These are phyloP conservation scores for Dunckerocampus dactyliophorus DNA, from an alignment of 2,113 vertebrate species.

Conservation along the genomic window DNA sequence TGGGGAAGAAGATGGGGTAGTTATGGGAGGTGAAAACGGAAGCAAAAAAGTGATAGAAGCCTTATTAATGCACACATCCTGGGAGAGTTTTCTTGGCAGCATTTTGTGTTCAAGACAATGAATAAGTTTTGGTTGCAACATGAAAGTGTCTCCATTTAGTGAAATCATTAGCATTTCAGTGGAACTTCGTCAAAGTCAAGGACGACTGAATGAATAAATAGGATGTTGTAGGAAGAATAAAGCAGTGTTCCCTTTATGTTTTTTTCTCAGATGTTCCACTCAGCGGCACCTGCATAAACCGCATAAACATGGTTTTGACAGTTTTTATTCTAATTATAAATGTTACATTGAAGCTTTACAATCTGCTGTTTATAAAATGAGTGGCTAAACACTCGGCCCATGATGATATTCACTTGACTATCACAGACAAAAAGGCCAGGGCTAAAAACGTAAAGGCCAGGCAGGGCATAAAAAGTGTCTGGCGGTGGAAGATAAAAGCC, in stretches of 20 bases:
- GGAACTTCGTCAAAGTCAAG: slow-evolving; percentile 51
- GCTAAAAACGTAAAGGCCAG: slow-evolving; percentile 65
- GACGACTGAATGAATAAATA: slow-evolving; percentile 38
- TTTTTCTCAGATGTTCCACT: slow-evolving; percentile 44
- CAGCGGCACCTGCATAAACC: slow-evolving; percentile 30
- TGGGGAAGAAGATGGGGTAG: slow-evolving; percentile 7
- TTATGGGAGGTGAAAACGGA: background rate
- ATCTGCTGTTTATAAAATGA: slow-evolving; percentile 24
- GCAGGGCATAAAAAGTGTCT: slow-evolving; percentile 68
- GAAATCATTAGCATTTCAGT: slow-evolving; percentile 53
- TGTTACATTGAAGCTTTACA: slow-evolving; percentile 21
- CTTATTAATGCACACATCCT: slow-evolving; percentile 32
- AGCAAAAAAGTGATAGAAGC: slow-evolving; percentile 4
- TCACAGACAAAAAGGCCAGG: slow-evolving; percentile 51
- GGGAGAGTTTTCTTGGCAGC: slow-evolving; percentile 7
- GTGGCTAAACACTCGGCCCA: slow-evolving; percentile 40
- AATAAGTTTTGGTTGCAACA: slow-evolving; percentile 21
- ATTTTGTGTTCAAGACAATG: slow-evolving; percentile 15
- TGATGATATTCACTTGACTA: slow-evolving; percentile 50
- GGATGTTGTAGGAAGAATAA: slow-evolving; percentile 16
- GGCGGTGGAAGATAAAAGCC: slow-evolving; percentile 65
- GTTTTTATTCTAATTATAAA: slow-evolving; percentile 44
- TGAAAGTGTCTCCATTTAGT: slow-evolving; percentile 47
- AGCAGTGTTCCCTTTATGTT: slow-evolving; percentile 42
- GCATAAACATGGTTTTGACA: slow-evolving; percentile 2